A percentile compares a stretch with the other conserved stretches of the same genome.
Conservation (phyloP, 2,888 invertebrate species). For the Tenthredo scrophulariae region DNA sequence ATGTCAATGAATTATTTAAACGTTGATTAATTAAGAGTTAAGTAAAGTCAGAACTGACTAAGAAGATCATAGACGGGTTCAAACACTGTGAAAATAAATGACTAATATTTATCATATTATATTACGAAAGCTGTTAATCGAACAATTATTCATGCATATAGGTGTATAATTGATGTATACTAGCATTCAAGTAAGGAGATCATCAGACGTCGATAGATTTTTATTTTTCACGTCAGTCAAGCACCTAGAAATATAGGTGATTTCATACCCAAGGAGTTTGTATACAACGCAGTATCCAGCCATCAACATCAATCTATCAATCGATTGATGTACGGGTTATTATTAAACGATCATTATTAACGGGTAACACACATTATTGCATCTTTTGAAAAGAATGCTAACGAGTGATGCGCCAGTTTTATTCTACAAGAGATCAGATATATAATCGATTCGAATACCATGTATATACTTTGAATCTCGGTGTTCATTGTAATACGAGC, state of each 20-base stretch:
- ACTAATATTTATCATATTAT: background rate
- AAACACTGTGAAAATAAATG: background rate
- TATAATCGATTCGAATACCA: no score
- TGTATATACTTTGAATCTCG: background rate
- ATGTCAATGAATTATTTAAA: slow-evolving; percentile 9
- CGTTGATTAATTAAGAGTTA: slow-evolving; percentile 28
- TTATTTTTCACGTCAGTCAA: slow-evolving; percentile 25
- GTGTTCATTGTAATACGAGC: background rate
- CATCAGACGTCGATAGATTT: background rate
- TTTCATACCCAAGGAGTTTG: background rate
- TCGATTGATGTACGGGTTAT: slow-evolving; percentile 14
- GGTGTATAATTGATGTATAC: background rate
- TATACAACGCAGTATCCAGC: background rate
- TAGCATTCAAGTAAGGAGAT: background rate
- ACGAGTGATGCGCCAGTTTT: background rate
- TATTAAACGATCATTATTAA: slow-evolving; percentile 30
- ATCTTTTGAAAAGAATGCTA: background rate
- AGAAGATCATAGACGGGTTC: background rate
- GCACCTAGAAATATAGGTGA: background rate
- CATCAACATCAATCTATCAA: background rate
- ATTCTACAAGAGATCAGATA: background rate
- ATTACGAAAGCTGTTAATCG: no score
- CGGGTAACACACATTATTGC: background rate
- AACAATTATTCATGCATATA: background rate
- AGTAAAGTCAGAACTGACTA: background rate